Percentiles rank a stretch among this genome's conserved stretches.
Conservation (phyloP, 2,797 vertebrate species). For the Scyliorhinus canicula region DNA sequence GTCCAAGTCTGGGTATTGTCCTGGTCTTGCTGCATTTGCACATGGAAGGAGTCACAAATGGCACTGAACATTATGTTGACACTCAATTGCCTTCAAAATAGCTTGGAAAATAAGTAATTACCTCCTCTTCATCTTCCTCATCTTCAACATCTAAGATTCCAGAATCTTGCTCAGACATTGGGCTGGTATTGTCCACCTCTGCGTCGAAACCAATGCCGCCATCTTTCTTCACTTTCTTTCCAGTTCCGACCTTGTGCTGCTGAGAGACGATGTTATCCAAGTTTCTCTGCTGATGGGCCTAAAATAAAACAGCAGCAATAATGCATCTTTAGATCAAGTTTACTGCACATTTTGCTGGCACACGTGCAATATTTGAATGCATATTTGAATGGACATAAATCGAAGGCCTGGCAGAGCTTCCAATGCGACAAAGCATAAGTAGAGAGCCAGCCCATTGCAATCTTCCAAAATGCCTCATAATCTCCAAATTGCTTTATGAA, state of each 20-base stretch:
- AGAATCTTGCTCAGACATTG: constrained; percentile 78
- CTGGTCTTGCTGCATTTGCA: too few relatives aligned
- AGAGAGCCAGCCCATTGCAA: not conserved
- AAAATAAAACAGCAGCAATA: constrained; percentile 33
- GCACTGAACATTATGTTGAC: too few relatives aligned
- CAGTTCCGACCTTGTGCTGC: constrained; percentile 63
- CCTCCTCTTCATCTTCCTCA: constrained; percentile 79
- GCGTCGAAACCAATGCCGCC: constrained; percentile 52
- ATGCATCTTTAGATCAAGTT: not conserved
- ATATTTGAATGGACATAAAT: too few relatives aligned
- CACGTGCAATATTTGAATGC: not conserved
- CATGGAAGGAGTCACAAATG: too few relatives aligned
- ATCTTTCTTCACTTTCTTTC: constrained; percentile 68
- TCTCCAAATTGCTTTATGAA: not conserved
- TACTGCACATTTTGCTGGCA: not conserved
- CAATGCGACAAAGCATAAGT: not conserved
- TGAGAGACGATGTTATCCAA: constrained; percentile 72
- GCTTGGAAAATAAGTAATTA: constrained; percentile 44
- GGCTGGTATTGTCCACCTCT: constrained; percentile 68
- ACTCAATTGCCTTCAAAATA: not conserved
- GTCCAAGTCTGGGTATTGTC: too few relatives aligned
- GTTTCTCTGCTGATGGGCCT: constrained; percentile 86
- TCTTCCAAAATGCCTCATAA: not conserved
- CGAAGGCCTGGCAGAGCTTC: not conserved
- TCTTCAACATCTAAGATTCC: constrained; percentile 87